Percentiles rank a stretch among this genome's conserved stretches.
These are phyloP conservation scores for Cyphomyrus discorhynchus DNA, from an alignment of 2,113 vertebrate species.

Conservation along the genomic window DNA sequence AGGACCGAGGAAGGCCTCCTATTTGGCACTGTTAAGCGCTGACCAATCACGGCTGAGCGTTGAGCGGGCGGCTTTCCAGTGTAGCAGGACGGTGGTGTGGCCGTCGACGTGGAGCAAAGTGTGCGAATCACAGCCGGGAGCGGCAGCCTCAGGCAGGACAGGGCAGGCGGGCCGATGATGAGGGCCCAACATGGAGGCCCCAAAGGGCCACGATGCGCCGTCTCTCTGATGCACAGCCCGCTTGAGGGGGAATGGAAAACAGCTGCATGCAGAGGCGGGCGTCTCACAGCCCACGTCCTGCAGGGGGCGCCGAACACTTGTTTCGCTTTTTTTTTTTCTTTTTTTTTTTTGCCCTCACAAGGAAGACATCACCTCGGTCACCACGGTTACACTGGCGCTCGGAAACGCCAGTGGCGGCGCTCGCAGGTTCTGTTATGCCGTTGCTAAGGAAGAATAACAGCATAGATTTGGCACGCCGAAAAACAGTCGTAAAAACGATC, in stretches of 20 bases:
- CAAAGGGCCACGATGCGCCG: neutral
- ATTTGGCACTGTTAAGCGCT: neutral
- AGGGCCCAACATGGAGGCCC: neutral
- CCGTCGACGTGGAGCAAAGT: neutral
- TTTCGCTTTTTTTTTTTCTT: neutral
- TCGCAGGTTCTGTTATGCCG: conserved; percentile 11
- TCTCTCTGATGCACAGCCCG: neutral
- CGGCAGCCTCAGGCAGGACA: neutral
- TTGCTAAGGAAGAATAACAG: conserved; percentile 23
- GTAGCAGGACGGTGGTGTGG: neutral
- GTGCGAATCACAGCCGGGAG: neutral
- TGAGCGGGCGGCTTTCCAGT: neutral
- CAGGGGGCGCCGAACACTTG: neutral
- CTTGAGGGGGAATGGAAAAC: neutral
- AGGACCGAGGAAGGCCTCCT: neutral
- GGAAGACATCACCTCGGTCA: neutral
- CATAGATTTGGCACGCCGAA: neutral
- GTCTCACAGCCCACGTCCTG: too few species aligned
- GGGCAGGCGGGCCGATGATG: neutral
- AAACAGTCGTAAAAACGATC: neutral
- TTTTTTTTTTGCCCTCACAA: neutral
- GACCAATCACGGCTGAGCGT: neutral
- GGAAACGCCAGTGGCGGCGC: neutral
- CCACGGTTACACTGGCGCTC: neutral
- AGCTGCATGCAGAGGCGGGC: neutral